Evolutionary conservation across 2,113 vertebrate species (phyloP).

Genomic region (Gymnobelideus leadbeateri): DNA sequence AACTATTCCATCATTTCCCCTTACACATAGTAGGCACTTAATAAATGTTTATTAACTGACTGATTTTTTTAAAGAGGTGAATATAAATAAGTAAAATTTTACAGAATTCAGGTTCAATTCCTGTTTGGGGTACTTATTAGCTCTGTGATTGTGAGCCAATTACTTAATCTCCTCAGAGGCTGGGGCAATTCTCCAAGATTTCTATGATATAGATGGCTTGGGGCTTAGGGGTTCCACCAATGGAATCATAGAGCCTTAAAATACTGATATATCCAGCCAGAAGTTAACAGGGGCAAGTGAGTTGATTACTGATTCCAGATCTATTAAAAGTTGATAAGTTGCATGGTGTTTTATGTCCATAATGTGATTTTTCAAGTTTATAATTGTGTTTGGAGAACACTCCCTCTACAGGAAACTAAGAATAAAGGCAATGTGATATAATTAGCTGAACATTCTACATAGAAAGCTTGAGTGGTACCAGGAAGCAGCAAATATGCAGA

Average conservation of each 20-base stretch:
- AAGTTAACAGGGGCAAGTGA: neutral
- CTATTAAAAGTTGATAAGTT: neutral
- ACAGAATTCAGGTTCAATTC: neutral
- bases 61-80: slow-evolving; percentile 17
- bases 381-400: neutral
- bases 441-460: neutral
- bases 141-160: neutral
- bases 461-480: neutral
- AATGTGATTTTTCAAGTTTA: neutral
- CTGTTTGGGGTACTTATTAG: neutral
- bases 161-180: neutral
- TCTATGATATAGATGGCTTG: neutral
- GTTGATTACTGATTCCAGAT: neutral
- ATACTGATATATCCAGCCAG: neutral
- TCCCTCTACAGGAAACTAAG: neutral
- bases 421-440: neutral
- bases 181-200: neutral
- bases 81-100: slow-evolving; percentile 5
- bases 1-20: too few species aligned
- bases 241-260: neutral
- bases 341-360: neutral
- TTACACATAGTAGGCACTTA: too few species aligned
- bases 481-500: neutral
- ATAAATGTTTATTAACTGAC: too few species aligned
- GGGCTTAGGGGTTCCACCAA: neutral